Evolutionary conservation across 2,888 invertebrate genomes (phyloP).

Genomic region (Rhaphigaster nebulosa): DNA sequence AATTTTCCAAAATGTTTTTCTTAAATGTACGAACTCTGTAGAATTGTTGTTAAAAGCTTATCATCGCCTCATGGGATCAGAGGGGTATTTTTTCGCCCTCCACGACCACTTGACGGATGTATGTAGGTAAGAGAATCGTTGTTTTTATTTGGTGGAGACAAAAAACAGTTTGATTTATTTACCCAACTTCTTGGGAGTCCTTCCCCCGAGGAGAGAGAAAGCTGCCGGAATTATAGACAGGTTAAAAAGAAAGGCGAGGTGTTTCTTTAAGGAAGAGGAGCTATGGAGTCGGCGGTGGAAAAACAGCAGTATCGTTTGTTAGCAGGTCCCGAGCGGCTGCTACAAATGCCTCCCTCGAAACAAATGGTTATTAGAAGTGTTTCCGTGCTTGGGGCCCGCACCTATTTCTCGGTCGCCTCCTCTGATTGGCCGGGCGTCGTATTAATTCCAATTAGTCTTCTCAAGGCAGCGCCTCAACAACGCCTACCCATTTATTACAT

Average conservation of each 20-base stretch:
- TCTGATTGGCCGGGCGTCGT: slow-evolving; percentile 22
- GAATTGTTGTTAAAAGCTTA: not conserved
- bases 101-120: not conserved
- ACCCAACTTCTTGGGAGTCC: not conserved
- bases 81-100: not conserved
- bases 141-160: not conserved
- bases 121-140: not conserved
- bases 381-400: not conserved
- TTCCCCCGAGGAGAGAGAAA: not conserved
- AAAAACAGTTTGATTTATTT: slow-evolving; percentile 11
- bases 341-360: slow-evolving; percentile 34
- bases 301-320: slow-evolving; percentile 49
- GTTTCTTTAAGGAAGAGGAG: slow-evolving; percentile 40
- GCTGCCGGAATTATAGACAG: slow-evolving; percentile 10
- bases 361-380: slow-evolving; percentile 48
- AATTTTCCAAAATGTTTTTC: not conserved
- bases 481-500: not conserved
- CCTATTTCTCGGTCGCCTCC: slow-evolving; percentile 21
- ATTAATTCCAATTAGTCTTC: slow-evolving; percentile 36
- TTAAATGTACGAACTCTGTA: not conserved
- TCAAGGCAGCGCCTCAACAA: not conserved
- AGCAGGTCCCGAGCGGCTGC: slow-evolving; percentile 2
- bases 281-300: slow-evolving; percentile 24
- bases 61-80: not conserved
- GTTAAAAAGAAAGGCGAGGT: slow-evolving; percentile 31